These are phyloP conservation scores for Aldabrachelys gigantea DNA, from an alignment of 2,113 vertebrate genomes.

Conservation along the genomic window DNA sequence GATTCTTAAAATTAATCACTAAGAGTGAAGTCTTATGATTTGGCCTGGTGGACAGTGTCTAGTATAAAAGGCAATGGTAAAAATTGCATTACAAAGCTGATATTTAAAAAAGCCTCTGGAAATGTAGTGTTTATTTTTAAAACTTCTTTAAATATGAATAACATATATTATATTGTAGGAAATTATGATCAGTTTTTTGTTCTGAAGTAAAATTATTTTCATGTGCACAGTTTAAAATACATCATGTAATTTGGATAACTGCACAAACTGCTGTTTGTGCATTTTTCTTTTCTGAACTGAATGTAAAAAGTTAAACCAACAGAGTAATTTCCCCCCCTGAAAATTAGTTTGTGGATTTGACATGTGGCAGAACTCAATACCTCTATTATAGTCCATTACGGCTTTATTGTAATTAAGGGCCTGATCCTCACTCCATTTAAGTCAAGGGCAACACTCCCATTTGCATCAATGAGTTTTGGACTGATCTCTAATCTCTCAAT, in stretches of 20 bases:
- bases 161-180: not conserved
- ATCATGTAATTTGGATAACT: not conserved
- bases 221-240: not conserved
- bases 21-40: not conserved
- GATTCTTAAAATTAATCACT: slow-evolving; percentile 15
- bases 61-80: not conserved
- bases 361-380: not conserved
- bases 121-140: not conserved
- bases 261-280: not conserved
- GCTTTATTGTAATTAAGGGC: not conserved
- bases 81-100: not conserved
- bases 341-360: not conserved
- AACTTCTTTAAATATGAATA: not conserved
- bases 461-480: not conserved
- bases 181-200: not conserved
- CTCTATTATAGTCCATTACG: not conserved
- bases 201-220: not conserved
- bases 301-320: not conserved
- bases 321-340: not conserved
- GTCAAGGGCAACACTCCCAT: not conserved
- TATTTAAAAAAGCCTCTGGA: not conserved
- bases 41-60: not conserved
- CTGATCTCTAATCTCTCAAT: not conserved
- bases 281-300: not conserved
- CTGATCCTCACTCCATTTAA: not conserved